Base-by-base conservation (phyloP, 2,113 vertebrate genomes). In the Bathybates hornii region DNA sequence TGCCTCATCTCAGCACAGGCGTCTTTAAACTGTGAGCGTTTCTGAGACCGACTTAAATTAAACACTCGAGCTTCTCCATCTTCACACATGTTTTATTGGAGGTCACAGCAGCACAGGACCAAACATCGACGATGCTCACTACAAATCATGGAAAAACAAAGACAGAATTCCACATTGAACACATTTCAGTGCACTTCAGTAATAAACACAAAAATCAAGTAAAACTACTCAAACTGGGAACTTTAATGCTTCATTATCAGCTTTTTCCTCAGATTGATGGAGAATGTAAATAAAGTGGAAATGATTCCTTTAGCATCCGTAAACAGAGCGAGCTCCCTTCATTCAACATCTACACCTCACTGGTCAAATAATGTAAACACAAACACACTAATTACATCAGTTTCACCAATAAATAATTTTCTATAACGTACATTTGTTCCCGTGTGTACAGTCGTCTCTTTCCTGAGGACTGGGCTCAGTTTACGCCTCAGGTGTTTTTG, bases 341-440 rank as follows among this genome's bases (percentile, higher is more conserved):
- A 79, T 53, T 57, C 76, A 56, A 79, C 36, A 66, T 5, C 71
- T 50, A 32, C 27, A 50, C 6, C 16, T 50, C 73, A 78, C 73
- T 13, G 73, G 45, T 48, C 73, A 48, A 19, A 12, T 19, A 48
- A 76, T 12, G 71, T 5, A 92, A 90, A 93, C 84, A 89, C 82
- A 85, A 86, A 91, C 81, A 59, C 16, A 82, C 24, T 1, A 41
- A 57, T 4, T 19, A 85, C 82, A 68, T 68, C 59, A 85, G 21
- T 36, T 83, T 81, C 73, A 86, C 57, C 83, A 89, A 94, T 91
- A 95, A 93, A 94, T 92, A 94, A 82, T 34, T 80, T 9, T 81
- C 50, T 6, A 59, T 12, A 86, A 80, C 5, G 38, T 82, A 82
- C 8, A 4, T 80, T 54, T 76, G 36, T 84, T 61, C 73, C 81